These are phyloP conservation scores for Coracias cyanogaster DNA, from an alignment of 2,797 vertebrate species.

Conservation along the genomic window DNA sequence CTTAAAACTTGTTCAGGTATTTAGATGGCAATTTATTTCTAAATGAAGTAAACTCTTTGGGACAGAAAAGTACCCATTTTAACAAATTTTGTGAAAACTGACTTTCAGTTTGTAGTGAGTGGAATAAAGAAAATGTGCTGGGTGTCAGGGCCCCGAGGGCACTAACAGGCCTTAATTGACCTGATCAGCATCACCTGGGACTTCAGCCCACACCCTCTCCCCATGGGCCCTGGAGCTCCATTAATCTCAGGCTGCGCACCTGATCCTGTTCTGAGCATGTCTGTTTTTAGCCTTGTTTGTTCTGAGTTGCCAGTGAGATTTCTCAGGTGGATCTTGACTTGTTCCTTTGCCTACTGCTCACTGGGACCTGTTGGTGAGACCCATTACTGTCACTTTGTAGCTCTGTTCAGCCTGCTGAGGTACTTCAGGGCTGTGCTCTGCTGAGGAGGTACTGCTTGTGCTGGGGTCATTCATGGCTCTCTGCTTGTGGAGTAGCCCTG, in stretches of 20 bases:
- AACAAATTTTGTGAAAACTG: not conserved
- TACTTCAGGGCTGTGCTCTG: fast-evolving
- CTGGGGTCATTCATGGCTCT: fast-evolving
- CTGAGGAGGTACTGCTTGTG: fast-evolving
- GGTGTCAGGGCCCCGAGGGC: fast-evolving
- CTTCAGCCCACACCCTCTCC: not conserved
- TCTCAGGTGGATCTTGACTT: fast-evolving
- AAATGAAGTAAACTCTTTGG: not conserved
- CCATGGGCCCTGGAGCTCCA: fast-evolving
- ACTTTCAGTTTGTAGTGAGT: not conserved
- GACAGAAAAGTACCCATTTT: not conserved
- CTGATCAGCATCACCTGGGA: not conserved
- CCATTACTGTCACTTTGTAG: fast-evolving
- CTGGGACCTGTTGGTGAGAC: fast-evolving
- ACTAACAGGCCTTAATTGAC: not conserved
- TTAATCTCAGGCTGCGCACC: fast-evolving
- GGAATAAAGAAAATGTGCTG: not conserved
- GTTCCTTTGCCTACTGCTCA: fast-evolving
- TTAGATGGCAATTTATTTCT: not conserved
- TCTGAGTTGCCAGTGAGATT: fast-evolving
- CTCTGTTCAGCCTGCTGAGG: fast-evolving
- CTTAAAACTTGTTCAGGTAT: not conserved
- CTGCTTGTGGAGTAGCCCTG: too few species aligned
- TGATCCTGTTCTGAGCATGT: fast-evolving
- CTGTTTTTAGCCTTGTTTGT: fast-evolving